Percentiles rank a stretch among this genome's conserved stretches.
Conservation (phyloP, 1,140 invertebrate species). For the Trypoxylus dichotomus region DNA sequence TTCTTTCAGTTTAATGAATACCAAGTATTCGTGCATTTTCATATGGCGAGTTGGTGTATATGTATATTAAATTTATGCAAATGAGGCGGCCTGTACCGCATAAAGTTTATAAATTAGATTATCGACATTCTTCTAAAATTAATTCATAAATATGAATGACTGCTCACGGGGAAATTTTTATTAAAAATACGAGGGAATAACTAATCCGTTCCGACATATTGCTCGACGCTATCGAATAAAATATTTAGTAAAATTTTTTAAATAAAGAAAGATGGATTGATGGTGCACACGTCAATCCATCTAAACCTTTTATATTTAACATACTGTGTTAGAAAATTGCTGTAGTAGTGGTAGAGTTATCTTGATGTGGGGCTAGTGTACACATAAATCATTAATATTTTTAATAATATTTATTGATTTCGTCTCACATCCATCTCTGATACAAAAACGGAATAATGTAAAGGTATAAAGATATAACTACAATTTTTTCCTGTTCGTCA, state of each 20-base stretch:
- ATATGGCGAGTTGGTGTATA: not conserved
- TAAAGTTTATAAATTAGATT: conserved; percentile 43
- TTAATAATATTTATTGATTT: too few species aligned
- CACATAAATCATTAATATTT: too few species aligned
- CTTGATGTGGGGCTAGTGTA: too few species aligned
- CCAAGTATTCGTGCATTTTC: conserved; percentile 21
- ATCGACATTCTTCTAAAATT: conserved; percentile 45
- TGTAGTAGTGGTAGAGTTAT: too few species aligned
- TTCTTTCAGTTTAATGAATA: conserved; percentile 23
- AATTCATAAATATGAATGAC: conserved; percentile 47
- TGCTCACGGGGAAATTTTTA: conserved; percentile 34
- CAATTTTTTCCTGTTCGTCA: too few species aligned
- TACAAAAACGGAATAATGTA: too few species aligned
- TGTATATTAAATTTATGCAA: conserved; percentile 38
- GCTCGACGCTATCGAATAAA: not conserved
- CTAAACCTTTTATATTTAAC: too few species aligned
- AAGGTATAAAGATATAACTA: too few species aligned
- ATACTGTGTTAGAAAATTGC: too few species aligned
- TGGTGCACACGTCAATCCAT: too few species aligned
- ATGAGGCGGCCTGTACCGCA: conserved; percentile 30
- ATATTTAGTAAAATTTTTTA: conserved; percentile 13
- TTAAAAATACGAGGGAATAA: conserved; percentile 26
- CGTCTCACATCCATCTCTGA: too few species aligned
- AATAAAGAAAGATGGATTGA: too few species aligned
- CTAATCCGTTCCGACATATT: conserved; percentile 10